Percentiles rank a stretch among this genome's conserved stretches.
phyloP scores from a whole-genome alignment of 2,888 invertebrate genomes.

The Epistrophe eligans region DNA sequence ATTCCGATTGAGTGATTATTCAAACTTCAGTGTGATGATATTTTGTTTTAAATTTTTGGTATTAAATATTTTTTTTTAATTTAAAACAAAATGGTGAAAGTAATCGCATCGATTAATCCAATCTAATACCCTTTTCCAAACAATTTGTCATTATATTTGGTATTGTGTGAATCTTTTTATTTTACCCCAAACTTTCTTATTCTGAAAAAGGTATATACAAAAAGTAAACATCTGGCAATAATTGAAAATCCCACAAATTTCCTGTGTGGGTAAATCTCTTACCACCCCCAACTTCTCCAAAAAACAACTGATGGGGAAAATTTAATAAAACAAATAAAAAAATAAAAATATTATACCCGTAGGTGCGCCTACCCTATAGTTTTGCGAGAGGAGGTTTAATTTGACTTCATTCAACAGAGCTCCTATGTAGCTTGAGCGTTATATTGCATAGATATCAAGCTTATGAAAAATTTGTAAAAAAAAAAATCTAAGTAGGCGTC shows the following conservation, averaged over 20 bases:
- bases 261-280: not conserved
- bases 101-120: not conserved
- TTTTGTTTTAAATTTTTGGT: too few species aligned
- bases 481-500: conserved; percentile 19
- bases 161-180: not conserved
- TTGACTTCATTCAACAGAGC: not conserved
- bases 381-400: not conserved
- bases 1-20: conserved; percentile 16
- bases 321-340: too few species aligned
- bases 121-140: not conserved
- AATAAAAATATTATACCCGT: conserved; percentile 8
- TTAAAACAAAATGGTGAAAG: not conserved
- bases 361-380: conserved; percentile 11
- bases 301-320: not conserved
- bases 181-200: not conserved
- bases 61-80: not conserved
- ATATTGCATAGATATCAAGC: not conserved
- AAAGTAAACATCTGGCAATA: conserved; percentile 28
- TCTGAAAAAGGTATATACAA: not conserved
- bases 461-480: not conserved
- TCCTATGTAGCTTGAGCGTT: not conserved
- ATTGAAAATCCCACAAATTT: conserved; percentile 32
- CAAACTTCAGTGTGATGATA: too few species aligned
- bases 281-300: conserved; percentile 10
- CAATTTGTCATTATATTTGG: not conserved